These are phyloP conservation scores for Pachypeltis micranthus DNA, from an alignment of 1,140 invertebrate genomes.

Conservation along the genomic window DNA sequence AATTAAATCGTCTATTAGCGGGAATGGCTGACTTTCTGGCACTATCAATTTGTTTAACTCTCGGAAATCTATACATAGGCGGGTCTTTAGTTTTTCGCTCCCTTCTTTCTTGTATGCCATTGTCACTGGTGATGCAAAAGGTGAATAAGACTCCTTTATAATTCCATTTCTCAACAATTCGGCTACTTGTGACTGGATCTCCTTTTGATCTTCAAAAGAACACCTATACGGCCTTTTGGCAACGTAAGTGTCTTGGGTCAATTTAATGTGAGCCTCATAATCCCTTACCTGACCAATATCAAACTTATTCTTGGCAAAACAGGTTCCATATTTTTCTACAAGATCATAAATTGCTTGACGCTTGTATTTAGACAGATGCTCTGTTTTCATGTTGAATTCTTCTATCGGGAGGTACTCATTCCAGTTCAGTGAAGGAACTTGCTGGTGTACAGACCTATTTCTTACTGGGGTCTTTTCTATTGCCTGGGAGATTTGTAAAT, in stretches of 20 bases:
- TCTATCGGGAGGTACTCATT: slow-evolving; percentile 25
- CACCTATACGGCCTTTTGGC: slow-evolving; percentile 31
- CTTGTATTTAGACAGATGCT: slow-evolving; percentile 33
- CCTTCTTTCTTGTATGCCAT: slow-evolving; percentile 33
- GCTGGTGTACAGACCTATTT: neutral
- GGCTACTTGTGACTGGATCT: slow-evolving; percentile 31
- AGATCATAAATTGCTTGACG: slow-evolving; percentile 28
- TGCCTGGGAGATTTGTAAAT: slow-evolving; percentile 21
- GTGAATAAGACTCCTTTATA: slow-evolving; percentile 33
- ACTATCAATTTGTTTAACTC: slow-evolving; percentile 33
- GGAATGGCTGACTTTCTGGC: slow-evolving; percentile 34
- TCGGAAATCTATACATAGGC: slow-evolving; percentile 33
- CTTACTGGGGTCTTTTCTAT: neutral
- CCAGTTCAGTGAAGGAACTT: neutral
- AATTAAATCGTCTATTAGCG: slow-evolving; percentile 31
- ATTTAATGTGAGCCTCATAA: slow-evolving; percentile 30
- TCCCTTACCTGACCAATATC: slow-evolving; percentile 27
- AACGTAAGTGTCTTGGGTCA: neutral
- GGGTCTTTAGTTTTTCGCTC: slow-evolving; percentile 31
- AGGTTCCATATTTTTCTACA: slow-evolving; percentile 26
- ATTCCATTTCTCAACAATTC: slow-evolving; percentile 30
- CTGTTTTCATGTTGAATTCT: slow-evolving; percentile 28
- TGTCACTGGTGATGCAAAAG: slow-evolving; percentile 33
- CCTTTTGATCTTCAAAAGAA: slow-evolving; percentile 31
- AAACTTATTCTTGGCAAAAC: slow-evolving; percentile 31